Evolutionary conservation across 2,113 vertebrate genomes (phyloP).

Genomic region (Trochalopteron elliotii): DNA sequence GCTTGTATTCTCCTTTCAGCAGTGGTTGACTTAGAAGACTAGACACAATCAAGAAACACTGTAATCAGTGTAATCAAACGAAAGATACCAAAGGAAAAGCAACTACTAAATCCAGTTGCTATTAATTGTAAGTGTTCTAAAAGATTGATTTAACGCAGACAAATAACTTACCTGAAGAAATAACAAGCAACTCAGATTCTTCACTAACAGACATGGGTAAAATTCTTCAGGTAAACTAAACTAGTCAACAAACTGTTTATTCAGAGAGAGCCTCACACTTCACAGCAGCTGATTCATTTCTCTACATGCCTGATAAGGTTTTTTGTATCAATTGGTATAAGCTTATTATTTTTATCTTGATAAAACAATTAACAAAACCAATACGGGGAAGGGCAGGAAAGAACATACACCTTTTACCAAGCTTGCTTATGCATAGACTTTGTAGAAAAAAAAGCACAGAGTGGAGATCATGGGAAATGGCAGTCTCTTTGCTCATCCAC

Average conservation of each 20-base stretch:
- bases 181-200: neutral
- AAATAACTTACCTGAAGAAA: neutral
- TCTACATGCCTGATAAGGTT: neutral
- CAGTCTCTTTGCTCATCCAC: neutral
- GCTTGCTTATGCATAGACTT: neutral
- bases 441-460: neutral
- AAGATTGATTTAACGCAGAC: neutral
- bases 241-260: neutral
- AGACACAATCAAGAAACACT: neutral
- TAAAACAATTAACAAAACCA: neutral
- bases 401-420: neutral
- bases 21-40: neutral
- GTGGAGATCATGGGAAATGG: neutral
- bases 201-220: neutral
- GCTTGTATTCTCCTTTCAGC: neutral
- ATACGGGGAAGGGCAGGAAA: neutral
- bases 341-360: neutral
- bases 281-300: neutral
- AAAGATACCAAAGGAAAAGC: neutral
- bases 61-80: no score
- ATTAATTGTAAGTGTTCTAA: neutral
- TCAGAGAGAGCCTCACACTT: neutral
- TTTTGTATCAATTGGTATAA: neutral
- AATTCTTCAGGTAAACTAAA: neutral
- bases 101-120: neutral